phyloP scores from a whole-genome alignment of 53 echinoderm and acorn worm genomes.

The Henricia sp. region DNA sequence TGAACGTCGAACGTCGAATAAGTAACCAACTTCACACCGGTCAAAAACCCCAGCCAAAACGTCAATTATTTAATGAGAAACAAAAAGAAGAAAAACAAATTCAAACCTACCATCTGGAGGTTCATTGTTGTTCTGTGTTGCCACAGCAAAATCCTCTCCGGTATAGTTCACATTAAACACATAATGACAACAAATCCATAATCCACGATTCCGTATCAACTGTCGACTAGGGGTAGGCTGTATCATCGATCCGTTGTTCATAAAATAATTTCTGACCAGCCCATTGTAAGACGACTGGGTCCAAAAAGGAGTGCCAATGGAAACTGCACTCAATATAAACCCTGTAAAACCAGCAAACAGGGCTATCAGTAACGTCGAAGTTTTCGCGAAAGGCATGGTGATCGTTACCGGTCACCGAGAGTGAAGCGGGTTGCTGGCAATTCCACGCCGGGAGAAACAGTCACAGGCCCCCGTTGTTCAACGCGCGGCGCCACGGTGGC shows the following conservation, averaged over 20 bases:
- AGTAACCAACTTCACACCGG: too few relatives aligned
- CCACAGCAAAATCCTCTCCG: not conserved
- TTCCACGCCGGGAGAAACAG: too few relatives aligned
- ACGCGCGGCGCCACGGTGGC: too few relatives aligned
- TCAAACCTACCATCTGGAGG: conserved; percentile 53
- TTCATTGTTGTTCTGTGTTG: not conserved
- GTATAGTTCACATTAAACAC: conserved; percentile 52
- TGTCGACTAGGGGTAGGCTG: conserved; percentile 12
- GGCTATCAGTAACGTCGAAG: conserved; percentile 81
- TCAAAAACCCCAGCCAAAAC: too few relatives aligned
- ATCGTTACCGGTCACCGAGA: not conserved
- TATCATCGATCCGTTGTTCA: not conserved
- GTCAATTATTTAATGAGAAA: too few relatives aligned
- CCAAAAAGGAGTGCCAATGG: conserved; percentile 86
- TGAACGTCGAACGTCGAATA: too few relatives aligned
- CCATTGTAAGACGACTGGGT: conserved; percentile 53
- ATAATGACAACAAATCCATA: conserved; percentile 65
- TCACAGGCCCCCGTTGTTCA: too few relatives aligned
- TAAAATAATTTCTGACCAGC: conserved; percentile 34
- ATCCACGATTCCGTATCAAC: conserved; percentile 62
- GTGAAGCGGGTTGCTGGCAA: too few relatives aligned
- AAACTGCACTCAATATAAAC: conserved; percentile 72
- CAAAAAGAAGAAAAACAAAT: too few relatives aligned
- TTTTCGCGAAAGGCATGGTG: conserved; percentile 67
- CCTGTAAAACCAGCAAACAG: conserved; percentile 83